phyloP scores from a whole-genome alignment of 2,797 vertebrate genomes.

The Acanthurus leucopareius region DNA sequence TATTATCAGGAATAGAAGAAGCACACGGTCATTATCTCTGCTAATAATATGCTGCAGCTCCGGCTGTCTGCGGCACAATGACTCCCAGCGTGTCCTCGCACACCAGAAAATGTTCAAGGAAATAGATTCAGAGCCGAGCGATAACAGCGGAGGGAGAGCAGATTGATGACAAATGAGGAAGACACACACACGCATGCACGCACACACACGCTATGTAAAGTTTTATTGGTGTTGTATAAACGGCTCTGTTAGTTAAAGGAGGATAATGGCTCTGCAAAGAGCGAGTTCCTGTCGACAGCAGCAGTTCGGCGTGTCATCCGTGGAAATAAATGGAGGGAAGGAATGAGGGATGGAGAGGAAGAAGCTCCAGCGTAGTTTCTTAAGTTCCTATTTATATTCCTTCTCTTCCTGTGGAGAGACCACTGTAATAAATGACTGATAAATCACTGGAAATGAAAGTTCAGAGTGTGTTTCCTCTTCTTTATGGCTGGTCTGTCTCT shows the following conservation, averaged over 20 bases:
- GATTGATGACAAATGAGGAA: slow-evolving; percentile 30
- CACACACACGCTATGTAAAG: neutral
- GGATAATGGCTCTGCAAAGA: slow-evolving; percentile 4
- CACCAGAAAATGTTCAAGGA: neutral
- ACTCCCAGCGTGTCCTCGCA: slow-evolving; percentile 5
- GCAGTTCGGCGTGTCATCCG: neutral
- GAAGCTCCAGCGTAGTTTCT: neutral
- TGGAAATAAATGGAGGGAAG: neutral
- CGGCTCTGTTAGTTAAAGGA: slow-evolving; percentile 26
- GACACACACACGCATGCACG: neutral
- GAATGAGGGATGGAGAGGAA: neutral
- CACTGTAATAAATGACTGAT: too few species aligned
- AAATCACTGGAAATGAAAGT: too few species aligned
- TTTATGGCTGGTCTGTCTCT: too few species aligned
- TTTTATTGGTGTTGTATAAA: slow-evolving; percentile 39
- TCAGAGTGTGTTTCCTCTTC: too few species aligned
- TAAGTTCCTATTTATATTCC: slow-evolving; percentile 3
- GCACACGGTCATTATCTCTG: slow-evolving; percentile 5
- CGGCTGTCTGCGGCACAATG: neutral
- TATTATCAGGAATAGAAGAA: slow-evolving; percentile 18
- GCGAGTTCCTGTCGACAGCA: neutral
- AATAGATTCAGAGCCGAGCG: slow-evolving; percentile 21
- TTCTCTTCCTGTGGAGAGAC: neutral
- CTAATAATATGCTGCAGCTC: slow-evolving; percentile 25
- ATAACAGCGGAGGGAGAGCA: neutral